These are phyloP conservation scores for Lateolabrax maculatus DNA, from an alignment of 2,797 vertebrate species.

Conservation along the genomic window DNA sequence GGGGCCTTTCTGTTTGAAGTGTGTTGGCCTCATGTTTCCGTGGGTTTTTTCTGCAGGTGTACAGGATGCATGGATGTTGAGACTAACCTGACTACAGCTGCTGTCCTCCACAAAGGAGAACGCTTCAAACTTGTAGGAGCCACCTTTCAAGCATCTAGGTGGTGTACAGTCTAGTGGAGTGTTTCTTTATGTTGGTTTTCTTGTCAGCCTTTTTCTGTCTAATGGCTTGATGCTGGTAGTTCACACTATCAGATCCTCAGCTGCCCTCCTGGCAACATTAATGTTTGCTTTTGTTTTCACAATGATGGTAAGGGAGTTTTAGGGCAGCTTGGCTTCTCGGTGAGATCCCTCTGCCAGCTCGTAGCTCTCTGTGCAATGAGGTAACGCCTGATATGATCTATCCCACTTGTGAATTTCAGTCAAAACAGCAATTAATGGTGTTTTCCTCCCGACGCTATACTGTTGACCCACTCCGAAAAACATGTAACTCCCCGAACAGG, in stretches of 20 bases:
- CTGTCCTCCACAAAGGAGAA: not conserved
- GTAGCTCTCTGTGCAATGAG: conserved; percentile 40
- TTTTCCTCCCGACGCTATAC: conserved; percentile 47
- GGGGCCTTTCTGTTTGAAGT: not conserved
- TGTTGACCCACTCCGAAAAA: conserved; percentile 49
- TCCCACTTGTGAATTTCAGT: conserved; percentile 46
- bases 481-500: conserved; percentile 48
- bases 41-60: not conserved
- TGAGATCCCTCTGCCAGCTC: conserved; percentile 37
- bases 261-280: conserved; percentile 35
- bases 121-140: not conserved
- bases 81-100: not conserved
- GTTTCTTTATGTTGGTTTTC: not conserved
- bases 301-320: conserved; percentile 23
- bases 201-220: not conserved
- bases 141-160: not conserved
- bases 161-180: not conserved
- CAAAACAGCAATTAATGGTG: conserved; percentile 69
- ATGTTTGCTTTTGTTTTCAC: conserved; percentile 54
- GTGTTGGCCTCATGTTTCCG: not conserved
- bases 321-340: conserved; percentile 6
- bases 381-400: conserved; percentile 64
- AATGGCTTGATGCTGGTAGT: conserved; percentile 14
- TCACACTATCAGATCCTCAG: conserved; percentile 7
- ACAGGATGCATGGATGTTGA: not conserved